Evolutionary conservation across 1,140 invertebrate species (phyloP).

Genomic region (Micrasema longulum): DNA sequence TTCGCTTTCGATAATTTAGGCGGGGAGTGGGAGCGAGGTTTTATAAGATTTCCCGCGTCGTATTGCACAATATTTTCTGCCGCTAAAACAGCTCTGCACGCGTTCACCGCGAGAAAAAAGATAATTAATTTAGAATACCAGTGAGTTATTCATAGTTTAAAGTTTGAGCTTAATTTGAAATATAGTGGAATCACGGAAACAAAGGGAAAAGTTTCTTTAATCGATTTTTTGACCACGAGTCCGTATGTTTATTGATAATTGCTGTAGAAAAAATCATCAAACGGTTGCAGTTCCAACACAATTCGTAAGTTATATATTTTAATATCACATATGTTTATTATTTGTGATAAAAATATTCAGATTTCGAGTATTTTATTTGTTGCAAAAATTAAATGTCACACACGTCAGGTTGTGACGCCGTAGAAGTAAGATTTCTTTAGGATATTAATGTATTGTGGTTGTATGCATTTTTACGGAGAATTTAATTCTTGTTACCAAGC

Average conservation of each 20-base stretch:
- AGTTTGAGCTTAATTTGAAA: neutral
- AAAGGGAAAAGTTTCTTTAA: slow-evolving; percentile 10
- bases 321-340: too few species aligned
- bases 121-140: slow-evolving; percentile 11
- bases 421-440: too few species aligned
- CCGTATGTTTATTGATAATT: slow-evolving; percentile 1
- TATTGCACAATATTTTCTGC: slow-evolving; percentile 46
- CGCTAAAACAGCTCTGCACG: neutral
- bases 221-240: neutral
- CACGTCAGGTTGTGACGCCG: too few species aligned
- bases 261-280: neutral
- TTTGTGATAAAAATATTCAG: too few species aligned
- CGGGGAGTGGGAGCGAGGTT: slow-evolving; percentile 18
- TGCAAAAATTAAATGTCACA: too few species aligned
- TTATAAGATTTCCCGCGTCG: slow-evolving; percentile 34
- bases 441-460: too few species aligned
- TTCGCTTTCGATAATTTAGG: neutral
- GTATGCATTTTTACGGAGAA: too few species aligned
- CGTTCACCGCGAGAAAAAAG: neutral
- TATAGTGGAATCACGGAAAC: too few species aligned
- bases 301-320: neutral
- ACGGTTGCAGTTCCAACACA: neutral
- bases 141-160: slow-evolving; percentile 2
- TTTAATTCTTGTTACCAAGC: too few species aligned
- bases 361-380: too few species aligned